Evolutionary conservation across 1,140 invertebrate species (phyloP), one percentile per base, ranked within the genome.

Genomic region (Whitmania pigra): DNA sequence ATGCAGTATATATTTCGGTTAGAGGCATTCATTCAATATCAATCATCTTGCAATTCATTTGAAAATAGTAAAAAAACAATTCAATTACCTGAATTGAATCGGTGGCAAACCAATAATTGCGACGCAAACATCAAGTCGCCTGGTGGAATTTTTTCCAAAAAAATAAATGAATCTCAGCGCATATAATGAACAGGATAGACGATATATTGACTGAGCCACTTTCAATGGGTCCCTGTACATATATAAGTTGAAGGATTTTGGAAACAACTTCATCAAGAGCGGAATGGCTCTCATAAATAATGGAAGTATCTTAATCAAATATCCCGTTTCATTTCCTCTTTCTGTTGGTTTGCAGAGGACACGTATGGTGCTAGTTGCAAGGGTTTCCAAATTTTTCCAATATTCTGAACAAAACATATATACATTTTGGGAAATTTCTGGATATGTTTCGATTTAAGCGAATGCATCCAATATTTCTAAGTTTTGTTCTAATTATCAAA

Each of bases 341-440:
- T 31, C 22, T 22, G 68, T 69, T 43, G 57, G 71, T 72, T 72
- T 72, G 60, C 71, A 72, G 3, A 72, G 49, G 17, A 72, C 49
- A 17, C 71, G 57, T 49, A 72, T 49, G 22, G 60, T 67, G 40
- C 20, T 55, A 13, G 11, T 40, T 6, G 55, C 43, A 20, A 67
- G 57, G 13, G 15, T 5, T 31, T 67, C 27, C 4, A 72, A 25
- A 17, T 66, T 29, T 4, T 20, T 17, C 5, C 25, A 18, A n/a
- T 68, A 2, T 36, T 60, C 17, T 60, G n/a, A 17, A 5, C n/a
- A 60, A 60, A 60, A 60, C 5, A 22, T n/a, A 6, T 60, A 60
- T 22, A 60, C 27, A 60, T 7, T 22, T 60, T 60, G n/a, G 55
- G n/a, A n/a, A n/a, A n/a, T n/a, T n/a, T n/a, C n/a, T n/a, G n/a